Evolutionary conservation across 2,797 vertebrate genomes (phyloP).

Genomic region (Macropus fuliginosus): DNA sequence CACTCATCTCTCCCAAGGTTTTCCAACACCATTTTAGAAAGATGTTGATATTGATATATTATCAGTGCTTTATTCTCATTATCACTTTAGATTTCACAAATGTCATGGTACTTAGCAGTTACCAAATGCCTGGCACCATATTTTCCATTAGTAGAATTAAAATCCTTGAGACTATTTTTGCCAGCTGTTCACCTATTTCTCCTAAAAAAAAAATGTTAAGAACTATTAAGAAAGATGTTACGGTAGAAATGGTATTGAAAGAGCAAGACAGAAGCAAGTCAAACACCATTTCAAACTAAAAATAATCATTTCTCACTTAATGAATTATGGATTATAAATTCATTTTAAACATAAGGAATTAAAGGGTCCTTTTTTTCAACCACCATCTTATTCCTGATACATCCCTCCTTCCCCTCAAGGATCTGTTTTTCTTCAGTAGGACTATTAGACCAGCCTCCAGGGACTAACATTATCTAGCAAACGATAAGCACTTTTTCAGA

Average conservation of each 20-base stretch:
- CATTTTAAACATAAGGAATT: not conserved
- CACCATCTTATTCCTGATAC: not conserved
- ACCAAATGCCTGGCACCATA: not conserved
- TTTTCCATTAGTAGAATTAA: conserved; percentile 59
- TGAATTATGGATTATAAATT: not conserved
- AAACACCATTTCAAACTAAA: not conserved
- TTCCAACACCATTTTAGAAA: not conserved
- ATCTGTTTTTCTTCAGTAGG: not conserved
- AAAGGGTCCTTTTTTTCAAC: too few species aligned
- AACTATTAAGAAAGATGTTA: not conserved
- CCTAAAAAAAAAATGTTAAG: conserved; percentile 3
- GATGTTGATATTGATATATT: not conserved
- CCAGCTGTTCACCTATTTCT: conserved; percentile 57
- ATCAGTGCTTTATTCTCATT: not conserved
- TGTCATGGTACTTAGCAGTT: not conserved
- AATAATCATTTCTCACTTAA: not conserved
- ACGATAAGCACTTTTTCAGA: not conserved
- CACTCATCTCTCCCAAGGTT: not conserved
- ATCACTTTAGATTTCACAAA: conserved; percentile 40
- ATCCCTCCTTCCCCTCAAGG: not conserved
- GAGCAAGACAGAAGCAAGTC: not conserved
- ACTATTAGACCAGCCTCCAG: not conserved
- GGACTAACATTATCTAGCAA: not conserved
- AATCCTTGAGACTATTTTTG: conserved; percentile 56
- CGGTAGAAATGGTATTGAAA: not conserved